Evolutionary conservation across 2,888 invertebrate genomes (phyloP).

Genomic region (Drosophila putrida): DNA sequence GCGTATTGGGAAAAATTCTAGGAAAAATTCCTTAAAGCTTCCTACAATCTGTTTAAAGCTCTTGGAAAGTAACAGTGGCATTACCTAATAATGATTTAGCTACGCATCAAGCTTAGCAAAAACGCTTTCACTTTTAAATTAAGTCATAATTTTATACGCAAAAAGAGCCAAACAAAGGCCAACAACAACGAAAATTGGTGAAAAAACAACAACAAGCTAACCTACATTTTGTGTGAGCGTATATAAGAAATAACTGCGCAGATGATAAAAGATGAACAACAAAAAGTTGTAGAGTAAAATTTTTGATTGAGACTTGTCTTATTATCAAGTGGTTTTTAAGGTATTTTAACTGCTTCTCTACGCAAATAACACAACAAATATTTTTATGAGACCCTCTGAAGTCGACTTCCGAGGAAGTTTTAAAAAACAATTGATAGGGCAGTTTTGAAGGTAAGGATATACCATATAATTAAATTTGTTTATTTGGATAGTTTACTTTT

Average conservation of each 20-base stretch:
- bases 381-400: neutral
- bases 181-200: constrained; percentile 27
- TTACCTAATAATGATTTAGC: constrained; percentile 57
- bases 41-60: constrained; percentile 3
- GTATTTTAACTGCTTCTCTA: constrained; percentile 17
- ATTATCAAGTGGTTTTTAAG: constrained; percentile 38
- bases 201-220: constrained; percentile 50
- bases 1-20: constrained; percentile 27
- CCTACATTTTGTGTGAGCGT: constrained; percentile 60
- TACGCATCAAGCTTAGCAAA: constrained; percentile 28
- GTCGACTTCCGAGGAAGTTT: constrained; percentile 27
- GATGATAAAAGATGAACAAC: constrained; percentile 19
- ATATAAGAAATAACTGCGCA: constrained; percentile 52
- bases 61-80: constrained; percentile 5
- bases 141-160: constrained; percentile 74
- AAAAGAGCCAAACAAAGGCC: constrained; percentile 31
- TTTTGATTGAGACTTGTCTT: constrained; percentile 37
- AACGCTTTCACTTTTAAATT: constrained; percentile 78
- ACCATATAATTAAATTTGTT: too few relatives aligned
- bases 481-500: too few relatives aligned
- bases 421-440: too few relatives aligned
- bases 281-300: constrained; percentile 26
- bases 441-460: too few relatives aligned
- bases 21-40: constrained; percentile 5
- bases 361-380: constrained; percentile 8